Base-by-base conservation (phyloP, 2,113 vertebrate genomes). In the Cricetomys ansorgei region DNA sequence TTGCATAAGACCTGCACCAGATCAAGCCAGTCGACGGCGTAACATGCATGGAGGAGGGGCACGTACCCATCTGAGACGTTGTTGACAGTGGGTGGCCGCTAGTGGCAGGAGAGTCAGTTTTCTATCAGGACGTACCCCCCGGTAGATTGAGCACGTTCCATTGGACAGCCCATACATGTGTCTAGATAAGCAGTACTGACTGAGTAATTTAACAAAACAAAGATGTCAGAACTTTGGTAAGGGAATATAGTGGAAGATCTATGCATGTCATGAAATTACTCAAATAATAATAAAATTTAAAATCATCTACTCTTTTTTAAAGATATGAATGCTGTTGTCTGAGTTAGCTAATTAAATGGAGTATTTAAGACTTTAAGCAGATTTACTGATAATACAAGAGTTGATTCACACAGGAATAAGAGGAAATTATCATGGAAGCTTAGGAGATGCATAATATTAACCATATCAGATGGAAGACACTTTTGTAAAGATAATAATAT, bases 381-480 rank as follows among this genome's bases (percentile, higher is more conserved):
- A 83, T 4, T 45, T 76, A 94, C 43, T 16, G 23, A 75, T 67
- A 75, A 45, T 75, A 31, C 0, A 73, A 16, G 12, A 59, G 4
- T 70, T 88, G 43, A 83, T 53, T 95, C 10, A 70, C 29, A 21
- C 5, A 89, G 50, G 23, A 95, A 76, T 29, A 85, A 92, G 12
- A 87, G 17, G 2, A 81, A 88, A 92, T 88, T 94, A 91, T 50
- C 21, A n/a, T 57, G 55, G 37, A 96, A 92, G 91, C 13, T 90
- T 92, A n/a, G 81, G 94, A 0, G 15, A 91, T 34, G 15, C 1
- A 73, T 92, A 83, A 86, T 76, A 80, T 23, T 59, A 95, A 50
- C 4, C 23, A 76, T 67, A 3, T 93, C 27, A 88, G 48, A 9
- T 13, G 45, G 4, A 69, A 69, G n/a, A 53, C 7, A 48, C 45